Base-by-base conservation (phyloP, 2,888 invertebrate genomes). In the Choristoneura rosaceana region DNA sequence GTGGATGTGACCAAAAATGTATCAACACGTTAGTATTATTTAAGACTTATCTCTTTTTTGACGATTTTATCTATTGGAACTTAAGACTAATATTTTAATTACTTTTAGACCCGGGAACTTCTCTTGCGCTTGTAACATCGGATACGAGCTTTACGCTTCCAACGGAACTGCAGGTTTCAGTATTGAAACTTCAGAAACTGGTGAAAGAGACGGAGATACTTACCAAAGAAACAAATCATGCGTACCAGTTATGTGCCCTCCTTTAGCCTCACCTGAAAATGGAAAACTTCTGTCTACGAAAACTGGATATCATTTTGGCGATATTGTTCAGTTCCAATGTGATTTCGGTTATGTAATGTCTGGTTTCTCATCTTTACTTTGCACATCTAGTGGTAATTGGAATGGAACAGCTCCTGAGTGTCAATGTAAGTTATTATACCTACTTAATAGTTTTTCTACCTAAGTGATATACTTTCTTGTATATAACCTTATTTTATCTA, bases 1-100 rank as follows among this genome's bases (percentile, higher is more conserved):
- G 98, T 14, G 98, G 98, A 15, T 99, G 98, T 88, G 97, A 98
- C 82, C 98, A 98, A 83, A 98, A 98, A 90, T 99, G 98, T 90
- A 95, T 98, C 59, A 99, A 98, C 85, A 96, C 94, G 95, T 95
- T 88, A 89, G 93, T 90, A 34, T 50, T 25, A n/a, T 43, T 68
- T 17, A 62, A 47, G 68, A 15, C 38, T 52, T 38, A 65, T 47
- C 25, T 38, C 5, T 4, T 33, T 65, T 62, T 38, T 45, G 52
- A n/a, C 59, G n/a, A 62, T 25, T 45, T 17, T 58, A 63, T 17
- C 33, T 5, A 41, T 38, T 4, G 34, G 7, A 52, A 52, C 15
- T 33, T 38, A 2, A 38, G 17, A 7, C 59, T 59, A 59, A 59
- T 59, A 34, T 59, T 34, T 55, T 3, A 25, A n/a, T 4, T 59